Evolutionary conservation across 1,140 invertebrate species (phyloP).

Genomic region (Heliconius himera): DNA sequence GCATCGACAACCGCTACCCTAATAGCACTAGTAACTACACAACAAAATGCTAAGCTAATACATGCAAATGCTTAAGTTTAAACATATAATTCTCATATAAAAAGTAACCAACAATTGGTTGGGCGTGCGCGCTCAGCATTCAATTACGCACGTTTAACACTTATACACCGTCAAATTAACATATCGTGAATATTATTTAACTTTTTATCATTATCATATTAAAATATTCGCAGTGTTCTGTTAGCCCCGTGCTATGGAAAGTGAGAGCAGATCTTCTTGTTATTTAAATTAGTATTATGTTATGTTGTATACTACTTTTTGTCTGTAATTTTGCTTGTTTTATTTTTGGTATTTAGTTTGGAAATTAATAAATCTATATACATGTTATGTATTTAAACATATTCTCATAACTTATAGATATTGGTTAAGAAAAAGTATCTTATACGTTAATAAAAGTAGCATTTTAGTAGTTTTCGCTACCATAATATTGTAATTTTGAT

Average conservation of each 20-base stretch:
- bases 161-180: slow-evolving; percentile 71
- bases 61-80: background rate
- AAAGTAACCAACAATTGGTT: slow-evolving; percentile 53
- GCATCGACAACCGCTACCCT: background rate
- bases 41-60: background rate
- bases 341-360: background rate
- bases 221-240: slow-evolving; percentile 7
- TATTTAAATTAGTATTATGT: background rate
- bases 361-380: background rate
- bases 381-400: too few species aligned
- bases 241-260: background rate
- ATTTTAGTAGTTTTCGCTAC: too few species aligned
- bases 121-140: slow-evolving; percentile 48
- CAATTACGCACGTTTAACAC: slow-evolving; percentile 70
- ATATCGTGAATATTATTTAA: slow-evolving; percentile 78
- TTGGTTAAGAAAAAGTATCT: too few species aligned
- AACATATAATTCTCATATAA: slow-evolving; percentile 43
- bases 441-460: too few species aligned
- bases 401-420: too few species aligned
- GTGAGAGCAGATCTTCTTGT: slow-evolving; percentile 12
- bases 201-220: slow-evolving; percentile 66
- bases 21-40: too few species aligned
- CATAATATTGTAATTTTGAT: too few species aligned
- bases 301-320: background rate
- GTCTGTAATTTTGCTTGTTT: background rate